Base-by-base conservation (phyloP, 2,113 vertebrate species). In the Cyphomyrus plagiostoma region DNA sequence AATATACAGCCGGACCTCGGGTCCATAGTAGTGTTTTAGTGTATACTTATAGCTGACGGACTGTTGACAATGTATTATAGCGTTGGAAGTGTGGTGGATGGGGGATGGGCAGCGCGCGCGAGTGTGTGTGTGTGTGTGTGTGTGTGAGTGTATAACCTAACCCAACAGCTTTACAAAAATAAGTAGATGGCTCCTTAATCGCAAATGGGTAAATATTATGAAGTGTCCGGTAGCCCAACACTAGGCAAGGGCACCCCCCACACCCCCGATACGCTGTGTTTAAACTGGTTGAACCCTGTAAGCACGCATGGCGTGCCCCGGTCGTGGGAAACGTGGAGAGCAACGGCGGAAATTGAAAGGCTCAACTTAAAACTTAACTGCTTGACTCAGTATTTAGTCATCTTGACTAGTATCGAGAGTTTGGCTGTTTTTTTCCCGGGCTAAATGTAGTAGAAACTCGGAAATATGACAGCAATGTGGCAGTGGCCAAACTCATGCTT, bases 101-200 rank as follows among this genome's bases (percentile, higher is more conserved):
- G 88, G 88, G 88, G 88, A 89, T 89, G 88, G 88, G 88, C 66
- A 50, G 46, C 70, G 66, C 45, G 77, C 77, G 77, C 19, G 86
- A 2, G 49, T 3, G 26, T 3, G 50, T 9, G 30, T 39, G 15
- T 46, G 80, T 48, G 80, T 84, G 80, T 87, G 86, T 53, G 50
- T 87, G 85, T 87, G 23, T 87, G 83, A 3, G 80, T 21, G 42
- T 46, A 23, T 45, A 48, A 13, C 45, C 45, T 45, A 46, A 13
- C 82, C 45, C 21, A 4, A 23, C 82, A 46, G 82, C 42, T 48
- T 84, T 23, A 10, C 45, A 84, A 17, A 46, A 42, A 46, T 84
- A 45, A 11, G 80, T 46, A 84, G 9, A 11, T 84, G 35, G 10
- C 39, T 48, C 19, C 4, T 48, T n/a, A 48, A 48, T 46, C 39